Evolutionary conservation across 2,113 vertebrate genomes (phyloP), one percentile per base, ranked within the genome.

Genomic region (Cyrtonyx montezumae): DNA sequence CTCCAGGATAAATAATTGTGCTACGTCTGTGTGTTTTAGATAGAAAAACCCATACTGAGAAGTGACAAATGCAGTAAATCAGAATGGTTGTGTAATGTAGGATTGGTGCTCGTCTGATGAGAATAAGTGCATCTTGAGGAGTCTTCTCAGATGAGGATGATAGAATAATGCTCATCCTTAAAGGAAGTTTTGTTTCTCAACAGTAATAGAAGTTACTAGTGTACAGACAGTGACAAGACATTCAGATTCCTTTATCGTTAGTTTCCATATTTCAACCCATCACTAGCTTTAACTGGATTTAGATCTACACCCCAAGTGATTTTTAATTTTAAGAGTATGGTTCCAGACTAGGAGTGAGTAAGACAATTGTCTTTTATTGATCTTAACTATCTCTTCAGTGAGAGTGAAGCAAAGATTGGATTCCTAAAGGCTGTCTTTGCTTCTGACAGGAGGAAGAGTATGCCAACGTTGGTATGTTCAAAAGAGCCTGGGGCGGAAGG

Each of bases 1-100:
- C 48, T 59, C 26, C 12, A 20, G 62, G 51, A 92, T 48, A 79
- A 94, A 45, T 90, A 76, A 88, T 84, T 69, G 43, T 83, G 26
- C 85, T 78, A n/a, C 59, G n/a, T 55, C 87, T 58, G 3, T 9
- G 53, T 84, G 78, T 92, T 95, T 84, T 36, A 61, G 66, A 28
- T 37, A 32, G 73, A 62, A 86, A 84, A 92, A 65, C 2, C 4
- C 80, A 58, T n/a, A 26, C n/a, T 13, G 48, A 61, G 26, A 71
- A 73, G 59, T 28, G n/a, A 81, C 21, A 81, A 94, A 76, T 9
- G 2, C 53, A 16, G 69, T 20, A 55, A 88, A 79, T 70, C 48
- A 26, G 59, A 70, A 37, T 4, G 40, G 40, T 32, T 62, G 30
- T 1, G 3, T 40, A 51, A 48, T 30, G 65, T 0, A 2, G 58